These are phyloP conservation scores for Melipona beecheii DNA, from an alignment of 2,888 invertebrate species.

Conservation along the genomic window DNA sequence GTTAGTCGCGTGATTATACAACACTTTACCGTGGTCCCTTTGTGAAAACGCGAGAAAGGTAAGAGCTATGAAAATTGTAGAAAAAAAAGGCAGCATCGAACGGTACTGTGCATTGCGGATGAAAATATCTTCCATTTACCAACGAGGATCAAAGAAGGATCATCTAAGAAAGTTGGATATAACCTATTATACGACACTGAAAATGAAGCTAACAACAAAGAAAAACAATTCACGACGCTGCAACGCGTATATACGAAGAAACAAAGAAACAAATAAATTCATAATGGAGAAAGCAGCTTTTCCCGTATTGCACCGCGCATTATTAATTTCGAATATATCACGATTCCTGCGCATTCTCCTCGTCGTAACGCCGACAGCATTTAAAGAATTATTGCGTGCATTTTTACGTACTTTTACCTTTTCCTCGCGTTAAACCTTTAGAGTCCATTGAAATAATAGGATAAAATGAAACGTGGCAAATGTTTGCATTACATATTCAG, in stretches of 20 bases:
- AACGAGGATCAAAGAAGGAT: slow-evolving; percentile 15
- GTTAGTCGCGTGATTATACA: background rate
- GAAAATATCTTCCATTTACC: slow-evolving; percentile 19
- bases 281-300: background rate
- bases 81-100: background rate
- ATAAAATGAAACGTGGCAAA: background rate
- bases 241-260: background rate
- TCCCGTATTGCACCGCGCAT: background rate
- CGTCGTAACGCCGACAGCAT: too few species aligned
- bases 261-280: slow-evolving; percentile 1
- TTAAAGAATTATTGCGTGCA: background rate
- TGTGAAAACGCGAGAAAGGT: background rate
- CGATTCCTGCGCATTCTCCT: background rate
- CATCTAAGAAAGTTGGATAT: slow-evolving; percentile 16
- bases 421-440: background rate
- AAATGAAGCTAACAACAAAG: slow-evolving; percentile 16
- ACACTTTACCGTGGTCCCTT: background rate
- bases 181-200: slow-evolving; percentile 13
- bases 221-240: background rate
- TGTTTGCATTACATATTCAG: background rate
- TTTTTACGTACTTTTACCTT: background rate
- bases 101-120: background rate
- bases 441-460: background rate
- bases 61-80: background rate
- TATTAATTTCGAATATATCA: background rate